Base-by-base conservation (phyloP, 2,113 vertebrate genomes). In the Lucifuga dentata region DNA sequence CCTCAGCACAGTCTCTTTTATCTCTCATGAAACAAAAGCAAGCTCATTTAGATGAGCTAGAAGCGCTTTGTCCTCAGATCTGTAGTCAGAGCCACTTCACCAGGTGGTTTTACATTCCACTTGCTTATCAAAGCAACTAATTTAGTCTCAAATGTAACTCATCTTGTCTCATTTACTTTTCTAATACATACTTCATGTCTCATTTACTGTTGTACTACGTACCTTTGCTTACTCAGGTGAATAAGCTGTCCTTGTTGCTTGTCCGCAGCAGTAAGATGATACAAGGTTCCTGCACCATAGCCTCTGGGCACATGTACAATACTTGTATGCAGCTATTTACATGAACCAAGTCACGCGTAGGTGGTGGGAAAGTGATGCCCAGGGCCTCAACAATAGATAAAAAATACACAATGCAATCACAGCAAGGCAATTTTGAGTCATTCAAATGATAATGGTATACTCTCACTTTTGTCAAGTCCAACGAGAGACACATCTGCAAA, bases 51-150 rank as follows among this genome's bases (percentile, higher is more conserved):
- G 66, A 19, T 55, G 36, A 32, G 35, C 69, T 50, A 62, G 32
- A 72, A 51, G 50, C 5, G 2, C 33, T 43, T 56, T 48, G 11
- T 64, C 60, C 39, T 68, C 12, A 46, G 23, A 50, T 62, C 43
- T 67, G 49, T 32, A 45, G 45, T 77, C 32, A 15, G 32, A 58
- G 15, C 17, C 0, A 0, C 49, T 78, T 65, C 72, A 53, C 55
- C 29, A 59, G 50, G 66, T 78, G 39, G 21, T 64, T 72, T 81
- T 67, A 50, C 66, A 76, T 51, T 60, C 39, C 8, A 39, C 58
- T 65, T 48, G 49, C 43, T 75, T 55, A 81, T 75, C 58, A 78
- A 78, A 55, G 81, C 59, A 40, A 63, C 60, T 71, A 48, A 78
- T 72, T 81, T 69, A 57, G 50, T 77, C 64, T 78, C 43, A 12